phyloP scores from a whole-genome alignment of 2,888 invertebrate genomes.

The Diadromus collaris region DNA sequence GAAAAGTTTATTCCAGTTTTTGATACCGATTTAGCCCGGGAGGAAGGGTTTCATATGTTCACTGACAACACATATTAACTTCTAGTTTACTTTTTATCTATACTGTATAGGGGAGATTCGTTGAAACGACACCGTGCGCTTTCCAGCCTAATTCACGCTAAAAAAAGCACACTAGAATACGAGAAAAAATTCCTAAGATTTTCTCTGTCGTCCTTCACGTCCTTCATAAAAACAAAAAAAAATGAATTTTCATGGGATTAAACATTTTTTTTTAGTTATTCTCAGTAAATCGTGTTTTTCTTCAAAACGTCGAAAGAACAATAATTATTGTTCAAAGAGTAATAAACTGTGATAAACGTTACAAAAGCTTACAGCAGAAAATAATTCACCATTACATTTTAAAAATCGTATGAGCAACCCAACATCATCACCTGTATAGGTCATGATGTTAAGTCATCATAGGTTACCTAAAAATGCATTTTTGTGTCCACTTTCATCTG shows the following conservation, averaged over 20 bases:
- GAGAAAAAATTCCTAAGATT: not conserved
- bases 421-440: not conserved
- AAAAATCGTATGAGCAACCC: not conserved
- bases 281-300: not conserved
- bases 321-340: not conserved
- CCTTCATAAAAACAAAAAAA: not conserved
- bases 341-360: not conserved
- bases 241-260: not conserved
- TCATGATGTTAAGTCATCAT: too few relatives aligned
- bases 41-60: too few relatives aligned
- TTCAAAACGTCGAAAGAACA: not conserved
- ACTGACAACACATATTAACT: too few relatives aligned
- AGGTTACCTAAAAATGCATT: not conserved
- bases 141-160: not conserved
- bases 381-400: not conserved
- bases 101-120: too few relatives aligned
- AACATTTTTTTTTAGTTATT: not conserved
- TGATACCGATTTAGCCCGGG: too few relatives aligned
- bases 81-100: too few relatives aligned
- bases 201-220: not conserved
- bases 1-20: too few relatives aligned
- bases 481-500: not conserved
- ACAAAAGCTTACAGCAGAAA: not conserved
- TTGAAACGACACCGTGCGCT: not conserved
- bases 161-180: too few relatives aligned